Evolutionary conservation across 35 echinoderm and acorn worm species (phyloP), one percentile per base, ranked within the genome.

Genomic region (Heliocidaris tuberculata): DNA sequence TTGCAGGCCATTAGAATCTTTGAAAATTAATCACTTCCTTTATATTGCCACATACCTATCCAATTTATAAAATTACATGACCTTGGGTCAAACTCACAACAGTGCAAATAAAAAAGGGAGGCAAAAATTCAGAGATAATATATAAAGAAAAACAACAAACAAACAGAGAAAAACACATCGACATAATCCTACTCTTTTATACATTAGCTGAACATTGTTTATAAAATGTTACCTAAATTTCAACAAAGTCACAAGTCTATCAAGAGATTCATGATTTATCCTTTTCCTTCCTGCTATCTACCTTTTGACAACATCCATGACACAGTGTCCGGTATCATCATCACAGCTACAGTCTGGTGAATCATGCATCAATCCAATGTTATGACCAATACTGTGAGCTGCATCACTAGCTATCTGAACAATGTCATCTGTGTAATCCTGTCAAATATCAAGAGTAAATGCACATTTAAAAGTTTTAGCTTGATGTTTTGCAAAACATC

Each of bases 221-320:
- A 56, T 56, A 15, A 2, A 2, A 13, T 56, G 15, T 56, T 15
- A 56, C 2, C 52, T 56, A 13, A 56, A 10, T 56, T 56, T 15
- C 2, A 12, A 56, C 0, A 56, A 56, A 56, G 11, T 56, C 52
- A 56, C 15, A 13, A 56, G 15, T 56, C 52, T 56, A 56, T 42
- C 35, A 42, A 42, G 35, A 42, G 35, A 42, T 56, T 56, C 17
- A 27, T 19, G 65, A n/a, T n/a, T 27, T 7, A 3, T n/a, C 7
- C 21, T 78, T 78, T 78, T 56, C 11, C 65, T 78, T 27, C 5
- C 21, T 78, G 27, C 17, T 0, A 27, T 24, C 3, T 59, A 93
- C 91, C 91, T 93, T 59, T 93, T 93, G 31, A 49, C 91, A 31
- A 93, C 48, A 93, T 93, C 91, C 91, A 93, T 93, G 48, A 93